Evolutionary conservation across 2,888 invertebrate species (phyloP), one percentile per base, ranked within the genome.

Genomic region (Cheiracanthium punctorium): DNA sequence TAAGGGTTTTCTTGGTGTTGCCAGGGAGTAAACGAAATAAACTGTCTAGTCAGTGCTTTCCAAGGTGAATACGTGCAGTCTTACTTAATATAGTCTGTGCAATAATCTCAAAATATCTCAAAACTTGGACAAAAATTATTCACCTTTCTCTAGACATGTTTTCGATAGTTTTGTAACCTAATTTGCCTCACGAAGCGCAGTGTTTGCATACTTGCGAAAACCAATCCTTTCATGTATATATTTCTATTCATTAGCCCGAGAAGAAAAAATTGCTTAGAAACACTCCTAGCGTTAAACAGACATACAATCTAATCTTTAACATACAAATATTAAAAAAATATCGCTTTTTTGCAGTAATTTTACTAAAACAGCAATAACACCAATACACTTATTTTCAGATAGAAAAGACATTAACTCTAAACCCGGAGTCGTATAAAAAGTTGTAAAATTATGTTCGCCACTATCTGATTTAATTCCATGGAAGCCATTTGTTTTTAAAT

Each of bases 151-250:
- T 84, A 84, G 84, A 84, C 84, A 84, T 84, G 84, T 84, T 84
- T 84, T 84, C 84, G 84, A 84, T 84, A 84, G 32, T 65, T 72
- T 84, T 69, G 52, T 84, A 77, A 77, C 84, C 84, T 77, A 84
- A 84, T 77, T 77, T 77, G 37, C 48, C 33, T 70, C n/a, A n/a
- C n/a, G n/a, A n/a, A 14, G 28, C 4, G 2, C 32, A n/a, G 30
- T n/a, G n/a, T 32, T 69, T 28, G 14, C 14, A 77, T 58, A 79
- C 43, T 43, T 12, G 58, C 76, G 48, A 17, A 48, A 48, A 48
- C 7, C 2, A 17, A n/a, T 7, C n/a, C 10, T 48, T 12, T 37
- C 12, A 12, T 12, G 12, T 12, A 8, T 37, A 8, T 37, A 8
- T n/a, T 58, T 58, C 58, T 12, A n/a, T 7, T 8, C 5, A 37